phyloP scores from a whole-genome alignment of 2,113 vertebrate genomes.

The Apistogramma diplotaenia region DNA sequence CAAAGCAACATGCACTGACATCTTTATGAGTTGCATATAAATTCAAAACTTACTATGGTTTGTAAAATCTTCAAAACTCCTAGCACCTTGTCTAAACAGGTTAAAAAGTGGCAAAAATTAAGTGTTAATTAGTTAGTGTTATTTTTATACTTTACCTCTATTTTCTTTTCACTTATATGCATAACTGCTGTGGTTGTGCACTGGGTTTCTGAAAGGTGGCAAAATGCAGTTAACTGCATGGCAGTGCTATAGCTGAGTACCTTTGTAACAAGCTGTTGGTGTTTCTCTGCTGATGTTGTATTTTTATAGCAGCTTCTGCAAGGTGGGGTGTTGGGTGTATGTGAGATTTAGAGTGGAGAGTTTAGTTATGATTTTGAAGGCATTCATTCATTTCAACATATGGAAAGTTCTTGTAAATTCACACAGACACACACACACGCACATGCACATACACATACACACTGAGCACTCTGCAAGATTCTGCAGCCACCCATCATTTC shows the following conservation, averaged over 20 bases:
- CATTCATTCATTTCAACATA: background rate
- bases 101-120: background rate
- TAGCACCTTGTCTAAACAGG: background rate
- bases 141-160: background rate
- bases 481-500: background rate
- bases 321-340: background rate
- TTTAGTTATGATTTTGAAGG: background rate
- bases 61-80: background rate
- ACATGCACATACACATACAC: background rate
- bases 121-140: background rate
- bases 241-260: too few relatives aligned
- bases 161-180: background rate
- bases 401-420: background rate
- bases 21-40: background rate
- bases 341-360: background rate
- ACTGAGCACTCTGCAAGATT: background rate
- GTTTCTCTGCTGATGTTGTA: background rate
- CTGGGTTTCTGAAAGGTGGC: background rate
- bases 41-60: background rate
- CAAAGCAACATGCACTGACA: background rate
- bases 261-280: background rate
- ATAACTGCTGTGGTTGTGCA: background rate
- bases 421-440: too few relatives aligned
- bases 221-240: background rate
- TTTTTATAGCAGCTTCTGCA: background rate